Conservation (phyloP, 2,888 invertebrate genomes). For the Odontomyia ornata region DNA sequence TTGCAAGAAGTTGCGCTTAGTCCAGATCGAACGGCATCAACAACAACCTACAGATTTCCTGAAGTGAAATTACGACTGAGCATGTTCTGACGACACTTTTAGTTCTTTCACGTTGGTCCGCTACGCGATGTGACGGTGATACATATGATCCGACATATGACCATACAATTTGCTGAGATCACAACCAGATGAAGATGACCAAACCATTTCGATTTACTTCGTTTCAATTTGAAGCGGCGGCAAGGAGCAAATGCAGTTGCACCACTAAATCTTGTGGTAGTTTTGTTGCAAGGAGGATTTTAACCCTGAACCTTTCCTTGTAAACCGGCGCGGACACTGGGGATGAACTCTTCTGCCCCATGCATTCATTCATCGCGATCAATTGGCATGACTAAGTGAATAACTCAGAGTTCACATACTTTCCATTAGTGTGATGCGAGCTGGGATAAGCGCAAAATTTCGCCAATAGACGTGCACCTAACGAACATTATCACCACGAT, state of each 20-base stretch:
- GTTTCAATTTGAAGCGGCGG: background rate
- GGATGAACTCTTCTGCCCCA: background rate
- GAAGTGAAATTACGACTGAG: conserved; percentile 32
- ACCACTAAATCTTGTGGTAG: background rate
- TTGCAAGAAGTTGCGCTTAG: too few species aligned
- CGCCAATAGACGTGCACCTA: too few species aligned
- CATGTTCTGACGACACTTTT: conserved; percentile 39
- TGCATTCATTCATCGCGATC: background rate
- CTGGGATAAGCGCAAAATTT: too few species aligned
- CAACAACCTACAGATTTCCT: conserved; percentile 6
- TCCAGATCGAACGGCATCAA: conserved; percentile 2
- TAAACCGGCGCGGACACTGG: background rate
- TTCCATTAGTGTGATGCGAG: too few species aligned
- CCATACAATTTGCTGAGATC: conserved; percentile 9
- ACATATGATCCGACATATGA: conserved; percentile 21
- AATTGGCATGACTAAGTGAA: too few species aligned
- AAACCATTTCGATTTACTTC: conserved; percentile 4
- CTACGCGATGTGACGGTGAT: background rate
- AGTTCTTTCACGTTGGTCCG: conserved; percentile 16
- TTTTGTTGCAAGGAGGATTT: background rate
- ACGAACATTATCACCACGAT: too few species aligned
- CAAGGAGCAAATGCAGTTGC: conserved; percentile 3
- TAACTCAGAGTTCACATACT: too few species aligned
- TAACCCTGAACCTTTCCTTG: background rate
- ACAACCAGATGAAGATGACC: conserved; percentile 10